phyloP scores from a whole-genome alignment of 2,888 invertebrate genomes.

The Gastracanthus pulcherrimus region DNA sequence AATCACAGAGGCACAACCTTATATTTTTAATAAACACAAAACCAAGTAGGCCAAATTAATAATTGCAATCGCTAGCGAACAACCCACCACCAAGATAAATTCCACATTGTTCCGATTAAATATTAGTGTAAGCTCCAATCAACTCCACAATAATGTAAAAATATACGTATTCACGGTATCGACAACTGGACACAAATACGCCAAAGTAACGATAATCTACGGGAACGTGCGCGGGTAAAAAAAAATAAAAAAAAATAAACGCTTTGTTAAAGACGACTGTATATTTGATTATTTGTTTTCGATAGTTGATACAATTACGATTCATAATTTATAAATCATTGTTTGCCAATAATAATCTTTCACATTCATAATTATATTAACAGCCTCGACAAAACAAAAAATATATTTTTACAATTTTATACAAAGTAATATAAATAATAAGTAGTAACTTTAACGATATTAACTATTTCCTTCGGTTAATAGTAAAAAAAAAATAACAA shows the following conservation, averaged over 20 bases:
- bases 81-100: conserved; percentile 37
- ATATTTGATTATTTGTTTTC: neutral
- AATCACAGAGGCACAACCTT: conserved; percentile 31
- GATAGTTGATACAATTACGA: neutral
- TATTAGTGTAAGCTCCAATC: conserved; percentile 3
- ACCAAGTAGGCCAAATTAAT: neutral
- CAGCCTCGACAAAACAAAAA: too few relatives aligned
- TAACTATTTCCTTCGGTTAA: too few relatives aligned
- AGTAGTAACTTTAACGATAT: too few relatives aligned
- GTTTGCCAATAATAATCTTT: neutral
- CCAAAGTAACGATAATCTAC: neutral
- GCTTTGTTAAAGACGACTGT: neutral
- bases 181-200: neutral
- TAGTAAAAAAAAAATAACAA: neutral
- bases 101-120: neutral
- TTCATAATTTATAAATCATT: neutral
- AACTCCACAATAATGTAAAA: neutral
- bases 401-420: neutral
- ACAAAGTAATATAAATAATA: too few relatives aligned
- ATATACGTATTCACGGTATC: neutral
- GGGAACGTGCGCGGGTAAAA: neutral
- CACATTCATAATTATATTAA: too few relatives aligned
- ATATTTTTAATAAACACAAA: conserved; percentile 37
- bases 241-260: neutral
- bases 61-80: conserved; percentile 1